Evolutionary conservation across 2,888 invertebrate species (phyloP), one percentile per base, ranked within the genome.

Genomic region (Chalcosyrphus nemorum): DNA sequence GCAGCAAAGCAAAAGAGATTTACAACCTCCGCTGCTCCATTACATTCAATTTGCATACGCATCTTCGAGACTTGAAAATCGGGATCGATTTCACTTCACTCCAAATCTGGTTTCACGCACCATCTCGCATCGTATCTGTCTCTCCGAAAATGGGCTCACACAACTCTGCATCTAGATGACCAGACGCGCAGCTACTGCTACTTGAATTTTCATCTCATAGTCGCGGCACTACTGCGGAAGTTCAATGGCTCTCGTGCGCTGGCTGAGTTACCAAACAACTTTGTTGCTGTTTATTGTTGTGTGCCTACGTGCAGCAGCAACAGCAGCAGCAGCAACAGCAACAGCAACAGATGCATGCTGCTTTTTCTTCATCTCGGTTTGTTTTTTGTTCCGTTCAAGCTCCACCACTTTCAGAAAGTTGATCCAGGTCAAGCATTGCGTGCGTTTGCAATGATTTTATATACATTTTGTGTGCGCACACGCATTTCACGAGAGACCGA

Each of bases 341-440:
- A n/a, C n/a, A n/a, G 38, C 32, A 21, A 41, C 0, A 59, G 68
- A 61, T 70, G 77, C 68, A 76, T 15, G 43, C 68, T 54, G 50
- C 24, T 50, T 63, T 47, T 57, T 50, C 45, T 65, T 52, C 9
- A 9, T 56, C 13, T 15, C n/a, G n/a, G n/a, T n/a, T n/a, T n/a
- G n/a, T n/a, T n/a, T 43, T 41, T 61, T 74, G 45, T 50, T 63
- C 21, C 15, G 52, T 59, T 52, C 78, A 59, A 47, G 78, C 59
- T 32, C 61, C 43, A 56, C 47, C 50, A 78, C 78, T 84, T 78
- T 84, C 57, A 50, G 70, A 84, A 84, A 84, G 84, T 84, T 84
- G 84, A 84, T 84, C 70, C 84, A 84, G 84, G 84, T 84, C 84
- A 84, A 84, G 74, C 74, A 74, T 80, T 80, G 78, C 78, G 78